A percentile compares a stretch with the other conserved stretches of the same genome.
Conservation (phyloP, 2,888 invertebrate species). For the Pachycephus smyrnensis region DNA sequence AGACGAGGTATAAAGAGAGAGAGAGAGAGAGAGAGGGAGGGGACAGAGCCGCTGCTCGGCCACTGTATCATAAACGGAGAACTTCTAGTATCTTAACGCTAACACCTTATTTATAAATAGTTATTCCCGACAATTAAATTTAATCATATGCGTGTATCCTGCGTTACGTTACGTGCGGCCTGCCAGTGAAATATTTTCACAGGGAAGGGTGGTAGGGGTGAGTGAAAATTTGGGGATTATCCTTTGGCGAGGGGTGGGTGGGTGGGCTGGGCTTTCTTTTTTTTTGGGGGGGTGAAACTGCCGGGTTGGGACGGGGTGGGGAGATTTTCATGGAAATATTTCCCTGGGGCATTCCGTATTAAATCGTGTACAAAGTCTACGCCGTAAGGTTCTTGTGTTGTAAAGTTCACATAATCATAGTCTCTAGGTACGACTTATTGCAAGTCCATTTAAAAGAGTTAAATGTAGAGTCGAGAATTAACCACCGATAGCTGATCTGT, state of each 20-base stretch:
- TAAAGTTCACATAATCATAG: conserved; percentile 67
- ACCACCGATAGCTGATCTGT: conserved; percentile 63
- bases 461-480: conserved; percentile 54
- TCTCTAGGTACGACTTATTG: conserved; percentile 57
- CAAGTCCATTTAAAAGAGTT: conserved; percentile 59
- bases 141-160: conserved; percentile 60
- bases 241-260: background rate
- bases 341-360: conserved; percentile 1
- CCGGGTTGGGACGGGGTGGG: background rate
- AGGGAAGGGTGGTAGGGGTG: background rate
- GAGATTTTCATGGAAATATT: background rate
- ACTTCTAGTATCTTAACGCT: conserved; percentile 57
- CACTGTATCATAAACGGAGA: conserved; percentile 38
- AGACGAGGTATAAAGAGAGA: conserved; percentile 13
- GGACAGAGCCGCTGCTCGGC: background rate
- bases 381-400: conserved; percentile 66
- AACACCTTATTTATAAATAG: conserved; percentile 65
- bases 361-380: conserved; percentile 64
- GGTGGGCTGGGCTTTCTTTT: background rate
- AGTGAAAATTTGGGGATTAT: background rate
- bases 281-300: background rate
- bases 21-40: conserved; percentile 13
- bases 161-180: conserved; percentile 45
- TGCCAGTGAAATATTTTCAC: conserved; percentile 42
- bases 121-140: conserved; percentile 60